Evolutionary conservation across 2,797 vertebrate genomes (phyloP), one percentile per base, ranked within the genome.

Genomic region (Poeciliopsis infans): DNA sequence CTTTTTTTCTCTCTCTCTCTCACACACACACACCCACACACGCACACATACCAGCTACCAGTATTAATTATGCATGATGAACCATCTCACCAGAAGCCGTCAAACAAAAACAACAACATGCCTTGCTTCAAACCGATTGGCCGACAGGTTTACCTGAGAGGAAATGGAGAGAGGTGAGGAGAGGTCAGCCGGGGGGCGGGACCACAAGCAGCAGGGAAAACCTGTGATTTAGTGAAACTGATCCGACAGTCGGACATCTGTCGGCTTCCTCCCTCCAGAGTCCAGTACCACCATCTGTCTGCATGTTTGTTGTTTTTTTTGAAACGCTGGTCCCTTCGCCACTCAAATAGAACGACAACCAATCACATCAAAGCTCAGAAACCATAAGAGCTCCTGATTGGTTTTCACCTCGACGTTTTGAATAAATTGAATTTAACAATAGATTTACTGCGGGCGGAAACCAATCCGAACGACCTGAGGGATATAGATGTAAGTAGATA

Each of bases 241-340:
- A 91, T 88, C 82, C 78, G 74, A 77, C 76, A 83, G 78, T 91
- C 81, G 80, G 87, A 91, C 90, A 93, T 92, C 88, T 89, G 92
- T 86, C 57, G 31, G 45, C 57, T 75, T 43, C 69, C 53, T 74
- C 68, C 79, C 71, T 70, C 72, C 6, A 75, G 81, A 80, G 36
- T 61, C 73, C 45, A 74, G 75, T 64, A 77, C 46, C 75, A 78
- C 76, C 12, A 51, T 59, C 82, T 76, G 64, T 74, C 49, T 78
- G 46, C 25, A 2, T 0, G 13, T 78, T 76, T 79, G 78, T 79
- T 87, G 36, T 43, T 69, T 83, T 70, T 80, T 80, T 69, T 81
- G 31, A 49, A 79, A 78, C 64, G 53, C 41, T 49, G 66, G 49
- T 64, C 59, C 18, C 68, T n/a, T 43, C 72, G 46, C 57, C 18